These are phyloP conservation scores for Lophura nycthemera DNA, from an alignment of 2,113 vertebrate genomes.

Conservation along the genomic window DNA sequence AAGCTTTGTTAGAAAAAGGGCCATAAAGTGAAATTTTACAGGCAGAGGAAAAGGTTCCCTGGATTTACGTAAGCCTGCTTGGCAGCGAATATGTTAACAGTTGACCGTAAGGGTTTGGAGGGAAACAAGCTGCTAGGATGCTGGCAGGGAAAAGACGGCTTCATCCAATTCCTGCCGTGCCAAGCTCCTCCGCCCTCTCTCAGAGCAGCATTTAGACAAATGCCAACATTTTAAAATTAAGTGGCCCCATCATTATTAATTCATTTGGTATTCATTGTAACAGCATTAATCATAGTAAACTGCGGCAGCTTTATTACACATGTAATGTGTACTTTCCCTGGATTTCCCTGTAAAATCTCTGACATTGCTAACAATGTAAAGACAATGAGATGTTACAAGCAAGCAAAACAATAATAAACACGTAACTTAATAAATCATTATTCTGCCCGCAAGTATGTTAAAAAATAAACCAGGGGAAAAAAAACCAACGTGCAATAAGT, in stretches of 20 bases:
- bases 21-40: neutral
- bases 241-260: constrained; percentile 67
- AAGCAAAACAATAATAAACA: constrained; percentile 57
- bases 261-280: constrained; percentile 64
- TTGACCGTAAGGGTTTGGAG: constrained; percentile 27
- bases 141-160: constrained; percentile 14
- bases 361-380: constrained; percentile 43
- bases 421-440: constrained; percentile 67
- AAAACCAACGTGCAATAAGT: constrained; percentile 38
- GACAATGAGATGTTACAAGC: constrained; percentile 46
- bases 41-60: neutral
- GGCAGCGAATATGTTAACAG: constrained; percentile 45
- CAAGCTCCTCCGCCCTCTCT: constrained; percentile 49
- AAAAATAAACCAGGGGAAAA: constrained; percentile 59
- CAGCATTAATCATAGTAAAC: constrained; percentile 57
- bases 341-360: constrained; percentile 55
- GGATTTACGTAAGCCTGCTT: neutral
- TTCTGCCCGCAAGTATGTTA: constrained; percentile 60
- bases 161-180: neutral
- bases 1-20: neutral
- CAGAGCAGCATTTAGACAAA: constrained; percentile 51
- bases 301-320: constrained; percentile 55
- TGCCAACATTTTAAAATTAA: constrained; percentile 65
- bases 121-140: constrained; percentile 40
- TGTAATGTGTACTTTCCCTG: constrained; percentile 47